A percentile compares a stretch with the other conserved stretches of the same genome.
Conservation (phyloP, 1,140 invertebrate species). For the Stegodyphus dumicola region DNA sequence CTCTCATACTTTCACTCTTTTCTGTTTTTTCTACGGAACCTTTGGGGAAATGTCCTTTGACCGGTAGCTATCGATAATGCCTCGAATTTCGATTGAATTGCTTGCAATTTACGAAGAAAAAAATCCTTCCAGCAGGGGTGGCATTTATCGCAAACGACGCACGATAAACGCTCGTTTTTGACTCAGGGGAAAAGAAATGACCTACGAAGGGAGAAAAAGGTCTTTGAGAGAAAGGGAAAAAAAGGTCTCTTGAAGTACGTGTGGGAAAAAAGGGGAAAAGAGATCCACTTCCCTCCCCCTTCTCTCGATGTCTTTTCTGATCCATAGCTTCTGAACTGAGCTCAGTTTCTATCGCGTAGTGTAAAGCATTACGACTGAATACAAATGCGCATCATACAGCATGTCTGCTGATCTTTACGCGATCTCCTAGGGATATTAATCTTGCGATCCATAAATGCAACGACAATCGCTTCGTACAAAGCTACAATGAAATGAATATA, state of each 20-base stretch:
- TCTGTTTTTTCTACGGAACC: constrained; percentile 4
- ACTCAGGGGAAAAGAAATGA: constrained; percentile 45
- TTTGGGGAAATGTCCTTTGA: constrained; percentile 35
- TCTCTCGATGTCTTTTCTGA: constrained; percentile 17
- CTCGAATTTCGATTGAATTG: constrained; percentile 57
- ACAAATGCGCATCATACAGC: constrained; percentile 4
- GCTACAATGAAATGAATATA: neutral
- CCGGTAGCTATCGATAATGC: constrained; percentile 51
- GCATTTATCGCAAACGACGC: constrained; percentile 57
- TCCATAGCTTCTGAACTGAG: constrained; percentile 24
- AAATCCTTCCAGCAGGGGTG: constrained; percentile 29
- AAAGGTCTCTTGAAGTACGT: constrained; percentile 5
- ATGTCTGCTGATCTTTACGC: neutral
- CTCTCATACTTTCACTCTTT: constrained; percentile 14
- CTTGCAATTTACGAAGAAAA: constrained; percentile 52
- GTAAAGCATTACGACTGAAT: constrained; percentile 14
- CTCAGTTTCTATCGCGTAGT: neutral
- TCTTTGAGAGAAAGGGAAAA: constrained; percentile 1
- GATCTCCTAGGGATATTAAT: neutral
- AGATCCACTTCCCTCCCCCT: neutral
- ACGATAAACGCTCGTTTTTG: constrained; percentile 56
- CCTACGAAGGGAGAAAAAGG: constrained; percentile 12
- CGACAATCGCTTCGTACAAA: neutral
- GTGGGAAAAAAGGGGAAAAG: constrained; percentile 10
- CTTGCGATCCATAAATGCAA: neutral